Evolutionary conservation across 2,113 vertebrate species (phyloP), one percentile per base, ranked within the genome.

Genomic region (Spizaetus ornatus): DNA sequence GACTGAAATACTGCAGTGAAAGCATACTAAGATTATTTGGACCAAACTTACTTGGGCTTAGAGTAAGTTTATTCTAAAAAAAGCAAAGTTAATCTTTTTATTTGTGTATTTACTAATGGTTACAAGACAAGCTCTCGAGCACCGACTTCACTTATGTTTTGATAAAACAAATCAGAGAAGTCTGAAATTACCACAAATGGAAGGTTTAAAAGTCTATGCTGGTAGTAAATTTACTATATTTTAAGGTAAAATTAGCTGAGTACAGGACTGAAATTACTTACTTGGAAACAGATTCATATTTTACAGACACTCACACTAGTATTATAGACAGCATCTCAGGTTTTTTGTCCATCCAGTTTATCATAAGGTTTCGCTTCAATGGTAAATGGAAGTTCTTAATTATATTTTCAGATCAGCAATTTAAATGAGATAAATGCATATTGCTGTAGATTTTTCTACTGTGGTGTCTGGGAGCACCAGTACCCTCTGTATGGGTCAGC

Each of bases 91-190:
- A 34, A 48, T 38, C 5, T 61, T 87, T 70, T 26, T 9, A 16
- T 70, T 52, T 92, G 13, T 53, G 10, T 16, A 36, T 58, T 73
- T 70, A 31, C 56, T 38, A n/a, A 15, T 1, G 3, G 48, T 22
- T 36, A 69, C 1, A 6, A 67, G 53, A 36, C 14, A 55, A 61
- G 14, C 48, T 86, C 72, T 55, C 0, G 0, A 94, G 58, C 16
- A n/a, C 2, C 0, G 0, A 21, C 11, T 84, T 70, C 16, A 47
- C 6, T 79, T 5, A 15, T 4, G 3, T 16, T 32, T 32, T 3
- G 4, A 55, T 29, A 47, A 52, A 71, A 87, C 16, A 81, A 45
- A 74, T 13, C 32, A 22, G 40, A 15, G 12, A 56, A 82, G 31
- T 9, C 62, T 53, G 71, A 88, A 85, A 52, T 42, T 8, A 32